Conservation (phyloP, 2,888 invertebrate genomes). For the Epinotia ramella region DNA sequence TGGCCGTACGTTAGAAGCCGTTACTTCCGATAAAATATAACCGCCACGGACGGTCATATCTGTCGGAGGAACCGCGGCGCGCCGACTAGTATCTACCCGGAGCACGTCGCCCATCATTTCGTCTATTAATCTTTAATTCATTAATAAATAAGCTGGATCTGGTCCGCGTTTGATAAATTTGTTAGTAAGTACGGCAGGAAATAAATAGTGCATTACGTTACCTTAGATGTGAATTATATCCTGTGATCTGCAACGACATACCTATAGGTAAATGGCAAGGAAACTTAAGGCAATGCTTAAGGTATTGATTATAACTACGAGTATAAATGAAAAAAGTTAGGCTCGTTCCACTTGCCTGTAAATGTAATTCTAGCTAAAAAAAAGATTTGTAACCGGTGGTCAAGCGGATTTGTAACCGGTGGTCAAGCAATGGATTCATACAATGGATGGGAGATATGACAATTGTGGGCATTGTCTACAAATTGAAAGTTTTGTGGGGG, state of each 20-base stretch:
- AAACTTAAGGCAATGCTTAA: neutral
- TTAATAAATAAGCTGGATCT: slow-evolving; percentile 35
- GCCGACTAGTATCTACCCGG: slow-evolving; percentile 42
- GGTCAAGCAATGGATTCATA: no score
- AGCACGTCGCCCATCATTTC: slow-evolving; percentile 43
- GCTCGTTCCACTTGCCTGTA: neutral
- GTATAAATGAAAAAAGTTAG: neutral
- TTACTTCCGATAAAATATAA: slow-evolving; percentile 85
- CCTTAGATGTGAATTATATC: slow-evolving; percentile 3
- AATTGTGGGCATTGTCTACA: neutral
- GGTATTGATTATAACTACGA: no score
- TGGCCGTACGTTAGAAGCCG: slow-evolving; percentile 84
- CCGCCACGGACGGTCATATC: slow-evolving; percentile 81
- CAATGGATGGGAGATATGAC: no score
- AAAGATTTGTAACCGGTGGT: no score
- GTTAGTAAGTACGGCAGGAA: slow-evolving; percentile 16
- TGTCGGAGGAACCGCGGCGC: slow-evolving; percentile 66
- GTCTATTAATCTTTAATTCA: slow-evolving; percentile 41
- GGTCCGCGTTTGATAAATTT: slow-evolving; percentile 27
- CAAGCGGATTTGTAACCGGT: no score
- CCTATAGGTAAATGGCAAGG: neutral
- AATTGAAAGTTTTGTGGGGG: neutral
- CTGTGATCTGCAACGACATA: neutral
- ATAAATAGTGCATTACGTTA: slow-evolving; percentile 20
- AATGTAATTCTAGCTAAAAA: no score